Evolutionary conservation across 2,888 invertebrate species (phyloP).

Genomic region (Phragmatobia fuliginosa): DNA sequence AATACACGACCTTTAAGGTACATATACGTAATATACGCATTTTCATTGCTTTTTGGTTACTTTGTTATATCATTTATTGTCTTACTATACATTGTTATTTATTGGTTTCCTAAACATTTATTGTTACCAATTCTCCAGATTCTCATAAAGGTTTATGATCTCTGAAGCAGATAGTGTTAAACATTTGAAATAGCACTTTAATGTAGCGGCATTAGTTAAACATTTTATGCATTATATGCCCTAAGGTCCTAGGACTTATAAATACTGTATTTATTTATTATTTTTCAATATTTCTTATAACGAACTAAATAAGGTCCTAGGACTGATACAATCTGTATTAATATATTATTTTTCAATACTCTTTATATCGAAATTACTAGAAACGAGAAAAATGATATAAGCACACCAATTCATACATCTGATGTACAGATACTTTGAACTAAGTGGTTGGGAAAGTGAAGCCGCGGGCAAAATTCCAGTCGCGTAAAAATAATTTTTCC

Average conservation of each 20-base stretch:
- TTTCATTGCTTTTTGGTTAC: background rate
- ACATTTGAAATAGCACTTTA: background rate
- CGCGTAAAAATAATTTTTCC: background rate
- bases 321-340: background rate
- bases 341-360: background rate
- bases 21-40: no score
- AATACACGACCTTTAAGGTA: no score
- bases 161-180: background rate
- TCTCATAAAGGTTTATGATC: background rate
- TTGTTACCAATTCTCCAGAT: background rate
- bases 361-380: no score
- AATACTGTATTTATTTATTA: background rate
- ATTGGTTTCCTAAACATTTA: background rate
- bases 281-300: background rate
- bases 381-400: background rate
- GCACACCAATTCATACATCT: background rate
- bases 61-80: background rate
- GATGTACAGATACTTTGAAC: background rate
- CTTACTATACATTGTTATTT: background rate
- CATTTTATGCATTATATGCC: background rate
- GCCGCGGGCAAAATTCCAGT: background rate
- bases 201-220: background rate
- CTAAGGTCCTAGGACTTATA: background rate
- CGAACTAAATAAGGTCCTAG: no score
- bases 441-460: background rate